A percentile compares a stretch with the other conserved stretches of the same genome.
phyloP scores from a whole-genome alignment of 2,888 invertebrate genomes.

The Mythimna pallens region DNA sequence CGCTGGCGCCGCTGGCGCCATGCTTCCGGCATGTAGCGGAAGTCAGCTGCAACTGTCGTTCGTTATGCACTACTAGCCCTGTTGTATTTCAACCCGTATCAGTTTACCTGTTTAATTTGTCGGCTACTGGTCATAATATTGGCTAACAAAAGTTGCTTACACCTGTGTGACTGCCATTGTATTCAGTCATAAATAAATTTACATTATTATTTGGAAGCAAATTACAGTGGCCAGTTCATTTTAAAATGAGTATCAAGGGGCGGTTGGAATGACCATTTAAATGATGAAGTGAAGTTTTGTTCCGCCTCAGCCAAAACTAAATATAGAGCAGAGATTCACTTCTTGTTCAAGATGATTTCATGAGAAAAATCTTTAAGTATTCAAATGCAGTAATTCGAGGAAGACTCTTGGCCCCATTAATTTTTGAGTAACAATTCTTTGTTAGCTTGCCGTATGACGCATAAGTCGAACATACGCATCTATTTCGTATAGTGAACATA shows the following conservation, averaged over 20 bases:
- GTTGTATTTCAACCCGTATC: constrained; percentile 77
- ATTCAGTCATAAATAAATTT: constrained; percentile 41
- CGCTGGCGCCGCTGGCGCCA: constrained; percentile 84
- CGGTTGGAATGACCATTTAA: constrained; percentile 12
- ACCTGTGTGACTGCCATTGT: constrained; percentile 53
- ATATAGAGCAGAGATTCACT: constrained; percentile 49
- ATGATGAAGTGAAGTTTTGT: constrained; percentile 40
- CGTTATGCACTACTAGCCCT: constrained; percentile 82
- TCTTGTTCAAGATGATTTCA: constrained; percentile 49
- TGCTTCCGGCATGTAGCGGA: constrained; percentile 83
- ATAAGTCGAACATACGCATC: constrained; percentile 61
- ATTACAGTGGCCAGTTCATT: constrained; percentile 8
- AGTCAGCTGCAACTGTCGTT: constrained; percentile 85
- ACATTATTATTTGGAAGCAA: constrained; percentile 40
- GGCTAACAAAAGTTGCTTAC: constrained; percentile 42
- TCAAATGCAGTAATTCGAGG: constrained; percentile 70
- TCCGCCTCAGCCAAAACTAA: constrained; percentile 39
- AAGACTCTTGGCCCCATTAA: constrained; percentile 74
- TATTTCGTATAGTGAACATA: constrained; percentile 52
- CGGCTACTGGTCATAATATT: constrained; percentile 70
- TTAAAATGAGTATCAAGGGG: not conserved
- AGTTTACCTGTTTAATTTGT: constrained; percentile 75
- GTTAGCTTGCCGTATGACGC: constrained; percentile 73
- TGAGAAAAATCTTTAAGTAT: constrained; percentile 59
- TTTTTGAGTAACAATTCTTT: constrained; percentile 76